Base-by-base conservation (phyloP, 1,140 invertebrate species). In the Neomicropteryx cornuta region DNA sequence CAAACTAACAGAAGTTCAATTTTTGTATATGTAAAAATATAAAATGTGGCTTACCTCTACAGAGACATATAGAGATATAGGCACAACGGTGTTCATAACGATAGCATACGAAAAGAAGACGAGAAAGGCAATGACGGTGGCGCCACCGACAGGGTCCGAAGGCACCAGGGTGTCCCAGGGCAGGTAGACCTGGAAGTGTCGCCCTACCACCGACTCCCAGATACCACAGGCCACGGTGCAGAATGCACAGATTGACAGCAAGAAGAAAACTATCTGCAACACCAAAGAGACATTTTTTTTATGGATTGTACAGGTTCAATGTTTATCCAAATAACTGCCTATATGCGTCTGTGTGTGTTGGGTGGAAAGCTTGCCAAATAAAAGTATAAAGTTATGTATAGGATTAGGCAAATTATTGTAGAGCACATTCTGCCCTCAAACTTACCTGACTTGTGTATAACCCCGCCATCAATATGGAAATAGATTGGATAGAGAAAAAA, bases 81-180 rank as follows among this genome's bases (percentile, higher is more conserved):
- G 97, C 71, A 99, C 96, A 43, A 99, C 93, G 47, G 96, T 99
- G 71, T 99, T 99, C 51, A 99, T 77, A 44, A 99, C 90, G 58
- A 99, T 99, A 48, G 94, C 90, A 68, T 99, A 99, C 2, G 96
- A 99, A 70, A 99, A 97, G 75, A 99, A 99, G 21, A 97, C 88
- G 21, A 99, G 77, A 37, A 97, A 71, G 37, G 94, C 87, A 50
- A 97, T 98, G 35, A 96, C 83, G 34, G 91, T 83, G 27, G 92
- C 83, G 45, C 91, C 93, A 27, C 75, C 74, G 11, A 82, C 63
- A 18, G 81, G 76, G 55, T 87, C 76, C 42, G 72, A 77, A 27
- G 89, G 87, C 56, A 98, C 83, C 50, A 93, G 74, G 43, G 73
- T 73, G 64, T 98, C 93, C 96, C 96, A 99, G 3, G 93, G 94